Evolutionary conservation across 1,140 invertebrate genomes (phyloP).

Genomic region (Globodera rostochiensis): DNA sequence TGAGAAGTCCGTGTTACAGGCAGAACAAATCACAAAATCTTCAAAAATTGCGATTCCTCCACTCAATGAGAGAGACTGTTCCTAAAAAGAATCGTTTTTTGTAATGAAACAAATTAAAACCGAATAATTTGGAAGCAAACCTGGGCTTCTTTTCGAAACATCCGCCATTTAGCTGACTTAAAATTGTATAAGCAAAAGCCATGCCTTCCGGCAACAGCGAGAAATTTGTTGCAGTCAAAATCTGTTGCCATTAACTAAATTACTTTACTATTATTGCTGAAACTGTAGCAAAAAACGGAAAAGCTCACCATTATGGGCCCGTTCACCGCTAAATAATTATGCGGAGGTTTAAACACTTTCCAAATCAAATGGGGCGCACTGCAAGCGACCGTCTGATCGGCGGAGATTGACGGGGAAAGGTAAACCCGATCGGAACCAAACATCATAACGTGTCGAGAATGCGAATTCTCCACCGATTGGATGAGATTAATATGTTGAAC

Average conservation of each 20-base stretch:
- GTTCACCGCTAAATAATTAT: conserved; percentile 89
- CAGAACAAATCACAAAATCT: conserved; percentile 77
- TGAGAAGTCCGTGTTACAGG: conserved; percentile 76
- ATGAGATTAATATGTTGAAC: conserved; percentile 46
- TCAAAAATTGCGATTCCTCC: conserved; percentile 94
- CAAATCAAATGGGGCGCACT: conserved; percentile 57
- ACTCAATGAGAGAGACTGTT: conserved; percentile 93
- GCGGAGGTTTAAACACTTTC: conserved; percentile 73
- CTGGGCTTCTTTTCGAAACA: conserved; percentile 95
- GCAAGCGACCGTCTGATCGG: conserved; percentile 46
- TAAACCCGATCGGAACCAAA: conserved; percentile 50
- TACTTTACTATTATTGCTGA: conserved; percentile 11
- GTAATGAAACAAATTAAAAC: not conserved
- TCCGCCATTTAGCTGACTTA: conserved; percentile 84
- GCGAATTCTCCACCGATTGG: conserved; percentile 46
- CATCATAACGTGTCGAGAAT: conserved; percentile 52
- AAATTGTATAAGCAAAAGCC: conserved; percentile 93
- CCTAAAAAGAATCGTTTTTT: too few relatives aligned
- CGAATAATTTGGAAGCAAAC: conserved; percentile 49
- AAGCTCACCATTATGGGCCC: conserved; percentile 88
- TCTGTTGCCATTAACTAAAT: conserved; percentile 83
- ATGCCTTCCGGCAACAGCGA: conserved; percentile 88
- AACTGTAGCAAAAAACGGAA: not conserved
- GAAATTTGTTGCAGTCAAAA: conserved; percentile 75
- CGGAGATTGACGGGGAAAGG: conserved; percentile 48